Evolutionary conservation across 1,140 invertebrate species (phyloP), one percentile per base, ranked within the genome.

Genomic region (Leptinotarsa lineolata): DNA sequence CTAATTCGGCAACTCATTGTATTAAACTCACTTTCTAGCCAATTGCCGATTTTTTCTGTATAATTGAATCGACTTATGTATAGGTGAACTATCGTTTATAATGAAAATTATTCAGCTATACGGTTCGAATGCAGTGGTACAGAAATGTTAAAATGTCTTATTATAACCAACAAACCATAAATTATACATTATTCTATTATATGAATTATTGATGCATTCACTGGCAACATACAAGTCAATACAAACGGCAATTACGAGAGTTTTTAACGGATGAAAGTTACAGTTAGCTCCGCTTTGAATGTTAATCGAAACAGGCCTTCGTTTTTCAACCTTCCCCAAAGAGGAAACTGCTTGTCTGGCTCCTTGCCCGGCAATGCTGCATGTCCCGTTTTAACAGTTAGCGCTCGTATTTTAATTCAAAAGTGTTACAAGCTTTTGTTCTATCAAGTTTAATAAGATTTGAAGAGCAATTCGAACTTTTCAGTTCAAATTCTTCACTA

Each of bases 121-220:
- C 30, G 2, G 1, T 11, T 39, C 30, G 30, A 39, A 39, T 11
- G 8, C 30, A 39, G 30, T 39, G 30, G 30, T 15, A 54, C 48
- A 54, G 20, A 24, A 65, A 65, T 39, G 63, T 8, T 18, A 22
- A 65, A 65, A 65, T 22, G 21, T 24, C 63, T 65, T 65, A 65
- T 65, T 16, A 22, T 39, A 39, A 13, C 39, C 18, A 22, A 24
- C 22, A 22, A 65, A 65, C 39, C 8, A 65, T 65, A 65, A 65
- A 65, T 65, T 65, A 65, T 65, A 22, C 63, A 65, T 65, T 16
- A 65, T 39, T 21, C 24, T 30, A 39, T 30, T 22, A 65, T 24
- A 65, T 65, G 63, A 65, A 65, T 65, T 65, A 65, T 65, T 65
- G 39, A 65, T 65, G 63, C 63, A 65, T 30, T 54, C 48, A n/a